Evolutionary conservation across 2,888 invertebrate genomes (phyloP).

Genomic region (Drosophila putrida): DNA sequence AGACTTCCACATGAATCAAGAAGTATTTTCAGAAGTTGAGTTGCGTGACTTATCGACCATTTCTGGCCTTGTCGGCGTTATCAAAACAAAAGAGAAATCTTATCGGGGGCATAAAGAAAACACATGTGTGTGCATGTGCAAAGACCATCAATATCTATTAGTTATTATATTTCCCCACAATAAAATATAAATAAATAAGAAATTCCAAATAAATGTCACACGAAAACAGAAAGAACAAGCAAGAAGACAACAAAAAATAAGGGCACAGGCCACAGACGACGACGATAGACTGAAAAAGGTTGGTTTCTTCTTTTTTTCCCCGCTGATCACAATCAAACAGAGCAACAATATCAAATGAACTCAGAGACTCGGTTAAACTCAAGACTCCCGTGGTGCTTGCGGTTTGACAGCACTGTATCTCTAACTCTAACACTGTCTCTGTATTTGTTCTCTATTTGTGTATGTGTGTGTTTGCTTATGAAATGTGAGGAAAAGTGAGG

Average conservation of each 20-base stretch:
- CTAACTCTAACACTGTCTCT: conserved; percentile 6
- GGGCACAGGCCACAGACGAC: conserved; percentile 33
- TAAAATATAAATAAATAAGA: conserved; percentile 40
- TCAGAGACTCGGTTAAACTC: conserved; percentile 21
- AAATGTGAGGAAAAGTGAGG: conserved; percentile 53
- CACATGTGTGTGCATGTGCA: conserved; percentile 22
- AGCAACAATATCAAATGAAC: conserved; percentile 67
- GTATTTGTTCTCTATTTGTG: conserved; percentile 3
- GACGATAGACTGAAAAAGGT: conserved; percentile 58
- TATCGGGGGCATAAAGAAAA: conserved; percentile 44
- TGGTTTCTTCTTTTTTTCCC: conserved; percentile 32
- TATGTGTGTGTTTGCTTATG: conserved; percentile 47
- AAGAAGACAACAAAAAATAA: not conserved
- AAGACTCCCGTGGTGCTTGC: conserved; percentile 69
- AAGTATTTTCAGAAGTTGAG: conserved; percentile 7
- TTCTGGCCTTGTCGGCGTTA: conserved; percentile 66
- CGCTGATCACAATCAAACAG: conserved; percentile 67
- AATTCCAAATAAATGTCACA: conserved; percentile 58
- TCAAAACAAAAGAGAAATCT: conserved; percentile 60
- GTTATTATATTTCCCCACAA: conserved; percentile 41
- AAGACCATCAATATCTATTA: conserved; percentile 55
- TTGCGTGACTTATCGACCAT: conserved; percentile 45
- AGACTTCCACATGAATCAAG: conserved; percentile 2
- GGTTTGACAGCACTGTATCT: conserved; percentile 55
- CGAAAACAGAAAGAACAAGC: conserved; percentile 18